Evolutionary conservation across 2,888 invertebrate genomes (phyloP), one percentile per base, ranked within the genome.

Genomic region (Agrypnus murinus): DNA sequence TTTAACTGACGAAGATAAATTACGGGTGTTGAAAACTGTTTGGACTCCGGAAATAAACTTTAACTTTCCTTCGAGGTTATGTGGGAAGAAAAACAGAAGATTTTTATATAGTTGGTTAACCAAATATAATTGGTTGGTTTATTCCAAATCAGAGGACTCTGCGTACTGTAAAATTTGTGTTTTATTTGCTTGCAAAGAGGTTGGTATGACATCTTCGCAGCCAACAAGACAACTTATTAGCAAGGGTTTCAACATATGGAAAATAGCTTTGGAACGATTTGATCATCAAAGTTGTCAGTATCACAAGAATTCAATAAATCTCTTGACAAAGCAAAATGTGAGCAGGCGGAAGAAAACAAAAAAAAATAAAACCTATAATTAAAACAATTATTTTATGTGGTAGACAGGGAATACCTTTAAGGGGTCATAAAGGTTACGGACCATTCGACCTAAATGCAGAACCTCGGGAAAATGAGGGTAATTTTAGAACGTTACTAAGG

Each of bases 301-400:
- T 40, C 40, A n/a, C n/a, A 40, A 40, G 10, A 10, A 4, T 40
- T 6, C 40, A 12, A 40, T 40, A 40, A 40, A 10, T 7, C 5
- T 4, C 40, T 40, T 40, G 40, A 40, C 10, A 10, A 9, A 40
- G 40, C 40, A 40, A 7, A 7, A 40, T n/a, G 6, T 14, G 8
- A 6, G 8, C 48, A 48, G 12, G 17, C 19, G 5, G 17, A 9
- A 9, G 17, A 17, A 50, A 64, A 48, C 36, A 53, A 36, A 14
- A 36, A 36, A 15, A 40, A 38, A 17, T 64, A 38, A 53, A 31
- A 12, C 53, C 64, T 15, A 53, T 53, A 10, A 64, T 64, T 53
- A 45, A 53, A 64, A 64, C 64, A n/a, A 31, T 64, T 34, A 15
- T 64, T 45, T 64, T 64, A 19, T 64, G 43, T 53, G 64, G 64